phyloP scores from a whole-genome alignment of 2,797 vertebrate species.

The Epinephelus awoara region DNA sequence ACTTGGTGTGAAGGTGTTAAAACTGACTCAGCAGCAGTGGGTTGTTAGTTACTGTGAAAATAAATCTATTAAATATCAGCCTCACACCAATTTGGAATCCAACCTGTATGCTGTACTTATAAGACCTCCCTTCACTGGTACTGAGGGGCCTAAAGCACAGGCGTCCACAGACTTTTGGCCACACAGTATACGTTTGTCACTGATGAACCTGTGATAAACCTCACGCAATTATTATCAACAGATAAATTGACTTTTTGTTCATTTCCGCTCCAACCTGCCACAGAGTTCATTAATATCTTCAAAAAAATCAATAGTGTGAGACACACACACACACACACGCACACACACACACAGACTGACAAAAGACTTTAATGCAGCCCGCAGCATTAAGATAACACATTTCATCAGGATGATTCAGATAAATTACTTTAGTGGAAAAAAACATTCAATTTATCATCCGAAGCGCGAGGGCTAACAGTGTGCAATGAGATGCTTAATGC shows the following conservation, averaged over 20 bases:
- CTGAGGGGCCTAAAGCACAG: too few species aligned
- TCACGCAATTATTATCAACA: background rate
- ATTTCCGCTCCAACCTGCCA: slow-evolving; percentile 7
- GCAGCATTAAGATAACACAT: slow-evolving; percentile 35
- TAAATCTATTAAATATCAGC: too few species aligned
- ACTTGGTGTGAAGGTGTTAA: background rate
- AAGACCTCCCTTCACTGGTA: background rate
- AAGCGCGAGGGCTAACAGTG: slow-evolving; percentile 10
- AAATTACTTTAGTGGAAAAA: slow-evolving; percentile 25
- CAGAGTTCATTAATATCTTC: background rate
- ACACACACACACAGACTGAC: background rate
- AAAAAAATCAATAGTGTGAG: background rate
- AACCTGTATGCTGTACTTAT: background rate
- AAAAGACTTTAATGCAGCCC: background rate
- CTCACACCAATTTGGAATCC: too few species aligned
- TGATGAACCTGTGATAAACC: background rate
- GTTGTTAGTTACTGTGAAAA: background rate
- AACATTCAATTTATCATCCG: slow-evolving; percentile 13
- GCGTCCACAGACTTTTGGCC: background rate
- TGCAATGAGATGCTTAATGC: slow-evolving; percentile 40
- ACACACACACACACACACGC: background rate
- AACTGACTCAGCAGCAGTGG: background rate
- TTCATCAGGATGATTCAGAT: slow-evolving; percentile 45
- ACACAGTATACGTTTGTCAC: background rate
- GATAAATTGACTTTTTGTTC: background rate